Evolutionary conservation across 2,888 invertebrate genomes (phyloP).

Genomic region (Philopedon plagiatum): DNA sequence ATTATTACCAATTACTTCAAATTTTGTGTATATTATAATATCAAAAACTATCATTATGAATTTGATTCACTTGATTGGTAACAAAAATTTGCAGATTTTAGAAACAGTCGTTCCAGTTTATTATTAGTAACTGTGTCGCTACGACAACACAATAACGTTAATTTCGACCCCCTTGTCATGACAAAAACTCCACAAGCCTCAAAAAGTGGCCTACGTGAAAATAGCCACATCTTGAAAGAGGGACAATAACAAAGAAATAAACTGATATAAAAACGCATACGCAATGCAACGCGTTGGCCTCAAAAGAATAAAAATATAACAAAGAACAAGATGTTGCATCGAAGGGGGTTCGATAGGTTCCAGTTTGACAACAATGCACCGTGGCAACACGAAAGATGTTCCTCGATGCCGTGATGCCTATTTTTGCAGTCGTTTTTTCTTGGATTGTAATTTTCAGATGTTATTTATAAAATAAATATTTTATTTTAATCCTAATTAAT

Average conservation of each 20-base stretch:
- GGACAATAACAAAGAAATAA: conserved; percentile 5
- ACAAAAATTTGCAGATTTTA: background rate
- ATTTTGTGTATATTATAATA: too few relatives aligned
- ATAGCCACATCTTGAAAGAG: background rate
- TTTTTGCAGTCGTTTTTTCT: background rate
- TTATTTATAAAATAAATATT: background rate
- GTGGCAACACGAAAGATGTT: conserved; percentile 6
- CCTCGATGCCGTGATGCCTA: conserved; percentile 6
- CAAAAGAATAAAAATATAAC: conserved; percentile 3
- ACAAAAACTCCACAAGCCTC: background rate
- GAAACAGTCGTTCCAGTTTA: background rate
- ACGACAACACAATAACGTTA: background rate
- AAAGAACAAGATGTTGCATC: conserved; percentile 17
- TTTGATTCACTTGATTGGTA: too few relatives aligned
- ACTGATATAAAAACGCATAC: background rate
- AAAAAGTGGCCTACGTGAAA: conserved; percentile 17
- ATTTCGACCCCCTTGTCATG: background rate
- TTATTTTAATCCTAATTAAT: too few relatives aligned
- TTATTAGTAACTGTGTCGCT: background rate
- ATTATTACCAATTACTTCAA: too few relatives aligned
- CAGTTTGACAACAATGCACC: conserved; percentile 14
- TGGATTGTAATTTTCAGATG: background rate
- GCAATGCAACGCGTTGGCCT: conserved; percentile 2
- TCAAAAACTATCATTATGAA: too few relatives aligned
- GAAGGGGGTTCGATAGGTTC: conserved; percentile 14